phyloP scores from a whole-genome alignment of 1,140 invertebrate species.

The Caenorhabditis latens region DNA sequence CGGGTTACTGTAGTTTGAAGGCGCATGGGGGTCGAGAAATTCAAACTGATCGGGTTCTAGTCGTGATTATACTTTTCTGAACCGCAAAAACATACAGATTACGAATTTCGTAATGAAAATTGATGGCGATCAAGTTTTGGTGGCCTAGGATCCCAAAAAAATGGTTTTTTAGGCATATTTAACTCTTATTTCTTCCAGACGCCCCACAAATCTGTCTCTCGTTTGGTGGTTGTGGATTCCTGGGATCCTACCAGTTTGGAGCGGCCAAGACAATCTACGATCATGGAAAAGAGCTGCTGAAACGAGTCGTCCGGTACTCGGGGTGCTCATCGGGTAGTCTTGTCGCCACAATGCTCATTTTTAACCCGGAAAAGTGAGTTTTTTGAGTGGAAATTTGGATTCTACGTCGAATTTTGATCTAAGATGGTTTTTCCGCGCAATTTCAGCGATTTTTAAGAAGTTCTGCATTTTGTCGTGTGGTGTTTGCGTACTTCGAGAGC shows the following conservation, averaged over 20 bases:
- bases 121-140: no score
- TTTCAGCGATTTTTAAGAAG: no score
- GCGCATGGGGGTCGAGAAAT: neutral
- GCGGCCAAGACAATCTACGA: constrained; percentile 66
- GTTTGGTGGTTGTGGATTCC: constrained; percentile 69
- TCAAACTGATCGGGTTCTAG: neutral
- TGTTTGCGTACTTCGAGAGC: no score
- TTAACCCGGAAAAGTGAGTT: constrained; percentile 69
- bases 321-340: constrained; percentile 76
- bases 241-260: constrained; percentile 76
- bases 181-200: neutral
- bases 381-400: constrained; percentile 15
- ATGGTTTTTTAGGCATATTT: no score
- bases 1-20: neutral
- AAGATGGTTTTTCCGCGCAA: no score
- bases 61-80: no score
- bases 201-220: constrained; percentile 53
- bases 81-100: no score
- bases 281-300: constrained; percentile 20
- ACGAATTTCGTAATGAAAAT: neutral
- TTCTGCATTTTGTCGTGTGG: neutral
- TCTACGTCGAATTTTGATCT: neutral
- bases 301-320: constrained; percentile 66
- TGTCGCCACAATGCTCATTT: constrained; percentile 69
- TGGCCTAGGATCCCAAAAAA: no score